Percentiles rank a stretch among this genome's conserved stretches.
Conservation (phyloP, 2,888 invertebrate genomes). For the Amaurobius ferox region DNA sequence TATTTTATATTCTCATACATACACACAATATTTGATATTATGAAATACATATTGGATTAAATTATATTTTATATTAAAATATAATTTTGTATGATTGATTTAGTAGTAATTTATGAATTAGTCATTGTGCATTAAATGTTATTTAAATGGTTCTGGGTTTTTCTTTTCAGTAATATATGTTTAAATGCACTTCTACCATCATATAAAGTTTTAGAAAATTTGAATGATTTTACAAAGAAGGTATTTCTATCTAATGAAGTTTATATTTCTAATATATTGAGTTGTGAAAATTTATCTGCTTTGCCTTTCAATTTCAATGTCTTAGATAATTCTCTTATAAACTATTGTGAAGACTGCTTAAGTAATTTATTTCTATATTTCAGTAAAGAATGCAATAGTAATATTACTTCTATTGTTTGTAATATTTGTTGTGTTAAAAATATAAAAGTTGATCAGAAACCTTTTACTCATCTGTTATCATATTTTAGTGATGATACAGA, state of each 20-base stretch:
- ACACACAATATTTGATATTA: too few relatives aligned
- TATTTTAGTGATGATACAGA: constrained; percentile 20
- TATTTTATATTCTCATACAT: too few relatives aligned
- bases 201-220: neutral
- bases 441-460: neutral
- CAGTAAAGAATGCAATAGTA: neutral
- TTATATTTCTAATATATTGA: constrained; percentile 6
- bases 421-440: constrained; percentile 11
- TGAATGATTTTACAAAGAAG: neutral
- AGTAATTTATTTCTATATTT: constrained; percentile 2
- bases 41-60: too few relatives aligned
- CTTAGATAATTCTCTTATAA: neutral
- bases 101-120: too few relatives aligned
- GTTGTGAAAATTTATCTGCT: neutral
- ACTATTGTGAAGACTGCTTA: constrained; percentile 20
- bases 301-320: neutral
- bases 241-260: neutral
- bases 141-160: too few relatives aligned
- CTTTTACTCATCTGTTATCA: neutral
- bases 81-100: too few relatives aligned
- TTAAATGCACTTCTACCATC: too few relatives aligned
- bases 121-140: too few relatives aligned
- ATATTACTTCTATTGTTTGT: constrained; percentile 12
- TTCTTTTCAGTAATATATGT: too few relatives aligned
- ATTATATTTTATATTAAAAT: too few relatives aligned